These are phyloP conservation scores for Urechis unicinctus DNA, from an alignment of 2,888 invertebrate genomes.

Conservation along the genomic window DNA sequence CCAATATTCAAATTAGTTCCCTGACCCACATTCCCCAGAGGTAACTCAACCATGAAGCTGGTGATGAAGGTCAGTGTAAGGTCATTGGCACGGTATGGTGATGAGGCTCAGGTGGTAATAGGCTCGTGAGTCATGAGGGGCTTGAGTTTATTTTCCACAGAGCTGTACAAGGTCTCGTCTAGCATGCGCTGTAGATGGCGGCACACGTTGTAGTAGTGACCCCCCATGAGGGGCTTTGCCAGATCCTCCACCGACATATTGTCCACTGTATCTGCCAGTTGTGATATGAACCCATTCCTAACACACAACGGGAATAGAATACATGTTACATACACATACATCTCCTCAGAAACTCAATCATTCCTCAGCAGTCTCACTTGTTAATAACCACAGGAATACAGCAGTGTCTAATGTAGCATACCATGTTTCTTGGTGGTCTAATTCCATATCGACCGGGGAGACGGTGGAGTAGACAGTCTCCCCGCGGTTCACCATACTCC, in stretches of 20 bases:
- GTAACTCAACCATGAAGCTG: no score
- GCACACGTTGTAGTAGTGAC: background rate
- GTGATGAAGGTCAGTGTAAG: no score
- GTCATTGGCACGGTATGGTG: no score
- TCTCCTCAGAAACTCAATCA: no score
- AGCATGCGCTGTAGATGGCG: constrained; percentile 6
- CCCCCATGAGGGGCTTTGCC: constrained; percentile 2
- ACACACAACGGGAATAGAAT: background rate
- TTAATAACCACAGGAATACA: no score
- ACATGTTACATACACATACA: background rate
- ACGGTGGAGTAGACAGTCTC: constrained; percentile 14
- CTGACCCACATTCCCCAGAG: no score
- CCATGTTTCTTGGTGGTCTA: constrained; percentile 15
- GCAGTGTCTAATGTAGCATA: constrained; percentile 1
- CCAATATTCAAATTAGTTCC: no score
- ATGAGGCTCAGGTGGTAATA: background rate
- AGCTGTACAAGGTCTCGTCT: constrained; percentile 3
- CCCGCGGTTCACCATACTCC: constrained; percentile 13
- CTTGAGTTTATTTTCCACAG: constrained; percentile 8
- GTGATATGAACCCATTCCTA: constrained; percentile 3
- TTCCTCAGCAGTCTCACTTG: no score
- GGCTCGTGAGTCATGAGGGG: background rate
- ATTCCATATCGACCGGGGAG: constrained; percentile 20
- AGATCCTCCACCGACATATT: background rate
- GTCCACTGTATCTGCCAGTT: constrained; percentile 6